These are phyloP conservation scores for Rhineura floridana DNA, from an alignment of 2,113 vertebrate genomes.

Conservation along the genomic window DNA sequence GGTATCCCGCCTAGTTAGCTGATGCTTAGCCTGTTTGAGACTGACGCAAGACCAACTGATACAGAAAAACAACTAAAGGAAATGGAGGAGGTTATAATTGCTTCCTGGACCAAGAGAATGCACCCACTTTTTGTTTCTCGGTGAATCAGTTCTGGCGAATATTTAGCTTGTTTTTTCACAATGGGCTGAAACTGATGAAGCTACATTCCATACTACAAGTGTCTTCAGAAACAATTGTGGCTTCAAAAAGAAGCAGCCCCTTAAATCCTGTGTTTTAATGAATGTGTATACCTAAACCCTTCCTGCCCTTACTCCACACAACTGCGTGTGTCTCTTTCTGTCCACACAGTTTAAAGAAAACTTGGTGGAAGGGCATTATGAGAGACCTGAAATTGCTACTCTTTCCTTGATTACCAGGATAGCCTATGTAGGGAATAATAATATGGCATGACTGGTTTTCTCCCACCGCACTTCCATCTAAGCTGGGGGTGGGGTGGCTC, in stretches of 20 bases:
- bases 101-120: constrained; percentile 2
- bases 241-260: not conserved
- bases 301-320: not conserved
- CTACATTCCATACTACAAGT: not conserved
- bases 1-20: not conserved
- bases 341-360: not conserved
- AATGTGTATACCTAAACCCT: not conserved
- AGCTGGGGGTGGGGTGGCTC: not conserved
- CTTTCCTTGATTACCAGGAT: not conserved
- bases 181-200: not conserved
- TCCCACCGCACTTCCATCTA: not conserved
- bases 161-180: not conserved
- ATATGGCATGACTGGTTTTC: not conserved
- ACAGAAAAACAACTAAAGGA: constrained; percentile 36
- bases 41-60: not conserved
- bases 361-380: not conserved
- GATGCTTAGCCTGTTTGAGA: not conserved
- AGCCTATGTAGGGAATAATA: not conserved
- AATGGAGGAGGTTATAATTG: constrained; percentile 9
- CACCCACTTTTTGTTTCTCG: constrained; percentile 13
- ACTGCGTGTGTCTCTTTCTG: not conserved
- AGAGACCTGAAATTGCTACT: not conserved
- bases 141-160: not conserved
- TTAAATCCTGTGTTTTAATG: not conserved
- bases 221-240: not conserved